Evolutionary conservation across 2,797 vertebrate genomes (phyloP), one percentile per base, ranked within the genome.

Genomic region (Tapirus indicus): DNA sequence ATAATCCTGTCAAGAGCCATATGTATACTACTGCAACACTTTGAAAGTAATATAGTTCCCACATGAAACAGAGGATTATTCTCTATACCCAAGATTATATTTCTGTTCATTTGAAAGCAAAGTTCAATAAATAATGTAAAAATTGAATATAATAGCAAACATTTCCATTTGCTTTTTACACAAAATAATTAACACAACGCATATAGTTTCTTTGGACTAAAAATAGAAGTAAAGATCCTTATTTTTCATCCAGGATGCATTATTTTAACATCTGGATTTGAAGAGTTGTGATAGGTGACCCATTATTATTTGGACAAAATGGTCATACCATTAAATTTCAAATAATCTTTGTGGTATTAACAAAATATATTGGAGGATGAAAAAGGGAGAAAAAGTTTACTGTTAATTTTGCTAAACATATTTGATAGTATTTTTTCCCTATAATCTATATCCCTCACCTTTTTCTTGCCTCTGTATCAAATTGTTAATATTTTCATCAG

Each of bases 401-500:
- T 64, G 11, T 35, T 75, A 56, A 69, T 79, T 93, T 90, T 84
- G 7, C 23, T 54, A 38, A 29, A 7, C 18, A 56, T 68, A 83
- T 79, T 71, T 82, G 60, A 41, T 35, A 92, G 21, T 9, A 35
- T 2, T 52, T 74, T 92, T 78, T 23, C 21, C 29, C 23, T 52
- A 10, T 75, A 87, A 69, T 69, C 2, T 72, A 6, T 44, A 29
- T 29, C 17, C 2, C 6, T 89, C 6, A 54, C 6, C 12, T 72
- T 29, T 84, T 87, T 87, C 23, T 82, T 86, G 5, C 2, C 32
- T 71, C 38, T 7, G 8, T 91, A 58, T 47, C 38, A 75, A 79
- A 92, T 32, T 72, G 21, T 66, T 88, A 85, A 93, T 68, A 64
- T 85, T 71, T 92, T 86, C n/a, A 56, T 80, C 32, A 58, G 25